Evolutionary conservation across 1,140 invertebrate genomes (phyloP), one percentile per base, ranked within the genome.

Genomic region (Trachelipus rathkii): DNA sequence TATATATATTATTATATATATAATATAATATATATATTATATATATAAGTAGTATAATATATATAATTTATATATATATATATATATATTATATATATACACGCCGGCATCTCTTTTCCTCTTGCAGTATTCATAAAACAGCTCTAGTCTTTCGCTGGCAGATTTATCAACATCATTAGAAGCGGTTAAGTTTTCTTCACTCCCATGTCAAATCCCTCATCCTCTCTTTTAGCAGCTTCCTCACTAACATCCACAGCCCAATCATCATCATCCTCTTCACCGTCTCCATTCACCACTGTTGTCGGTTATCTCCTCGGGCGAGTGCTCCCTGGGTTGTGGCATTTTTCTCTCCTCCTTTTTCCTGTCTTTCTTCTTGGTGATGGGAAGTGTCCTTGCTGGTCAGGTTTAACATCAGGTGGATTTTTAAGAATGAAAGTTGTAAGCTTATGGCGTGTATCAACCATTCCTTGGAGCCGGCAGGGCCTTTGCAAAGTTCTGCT

Each of bases 361-460:
- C 50, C 82, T 83, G 10, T 83, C 82, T 74, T 85, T 86, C 79
- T 85, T 85, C 11, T 82, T 82, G 71, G 84, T 86, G 74, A 78
- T n/a, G 68, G 13, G 81, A 81, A 60, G 77, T 81, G n/a, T 9
- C 80, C 82, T 50, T 75, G 77, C 33, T 79, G 73, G 71, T 82
- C 79, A 24, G 81, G 78, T 71, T 81, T 78, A 21, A 77, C 76
- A 67, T 81, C 78, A 76, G 96, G 96, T 79, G 97, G 97, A 88
- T 99, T 98, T 86, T 99, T 99, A 71, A 99, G 86, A 82, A 99
- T 99, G 87, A 94, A 99, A 0, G 97, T 98, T 82, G 97, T 97
- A 44, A 99, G 88, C 85, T 98, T 98, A 85, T 99, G 97, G 83
- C 93, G 93, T 84, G 93, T 95, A 85, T 98, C 95, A 9, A 97